phyloP scores from a whole-genome alignment of 2,888 invertebrate genomes.

The Cylindroiulus punctatus region DNA sequence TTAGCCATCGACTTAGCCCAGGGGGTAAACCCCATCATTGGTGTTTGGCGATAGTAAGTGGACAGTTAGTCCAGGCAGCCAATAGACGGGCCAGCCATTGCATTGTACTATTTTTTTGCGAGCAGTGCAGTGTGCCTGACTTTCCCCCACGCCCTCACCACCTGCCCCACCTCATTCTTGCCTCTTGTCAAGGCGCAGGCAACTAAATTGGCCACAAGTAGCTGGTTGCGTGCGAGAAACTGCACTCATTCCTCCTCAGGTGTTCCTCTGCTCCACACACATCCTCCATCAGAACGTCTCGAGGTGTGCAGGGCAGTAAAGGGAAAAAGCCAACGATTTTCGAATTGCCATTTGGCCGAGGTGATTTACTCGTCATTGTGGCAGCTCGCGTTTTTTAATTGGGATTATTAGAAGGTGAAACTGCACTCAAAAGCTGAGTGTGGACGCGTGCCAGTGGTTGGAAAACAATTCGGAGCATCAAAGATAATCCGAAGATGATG shows the following conservation, averaged over 20 bases:
- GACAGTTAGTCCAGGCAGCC: constrained; percentile 25
- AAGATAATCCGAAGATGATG: not conserved
- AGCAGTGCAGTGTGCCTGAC: not conserved
- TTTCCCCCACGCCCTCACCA: constrained; percentile 44
- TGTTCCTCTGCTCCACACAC: not conserved
- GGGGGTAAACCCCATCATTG: constrained; percentile 4
- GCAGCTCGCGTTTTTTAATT: not conserved
- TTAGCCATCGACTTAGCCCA: not conserved
- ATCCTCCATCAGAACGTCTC: not conserved
- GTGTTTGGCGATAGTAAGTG: not conserved
- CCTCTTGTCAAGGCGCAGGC: constrained; percentile 22
- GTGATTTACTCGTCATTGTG: not conserved
- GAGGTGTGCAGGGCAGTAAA: not conserved
- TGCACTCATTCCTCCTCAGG: not conserved
- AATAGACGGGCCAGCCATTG: not conserved
- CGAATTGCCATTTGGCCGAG: not conserved
- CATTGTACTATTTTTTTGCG: not conserved
- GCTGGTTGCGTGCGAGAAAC: not conserved
- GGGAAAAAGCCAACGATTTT: not conserved
- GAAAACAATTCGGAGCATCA: not conserved
- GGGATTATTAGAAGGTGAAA: not conserved
- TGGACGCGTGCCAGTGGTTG: not conserved
- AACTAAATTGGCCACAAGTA: constrained; percentile 42
- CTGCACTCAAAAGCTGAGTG: not conserved
- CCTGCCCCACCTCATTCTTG: constrained; percentile 50